Conservation (phyloP, 53 echinoderm and acorn worm genomes). For the Luidia sarsii region DNA sequence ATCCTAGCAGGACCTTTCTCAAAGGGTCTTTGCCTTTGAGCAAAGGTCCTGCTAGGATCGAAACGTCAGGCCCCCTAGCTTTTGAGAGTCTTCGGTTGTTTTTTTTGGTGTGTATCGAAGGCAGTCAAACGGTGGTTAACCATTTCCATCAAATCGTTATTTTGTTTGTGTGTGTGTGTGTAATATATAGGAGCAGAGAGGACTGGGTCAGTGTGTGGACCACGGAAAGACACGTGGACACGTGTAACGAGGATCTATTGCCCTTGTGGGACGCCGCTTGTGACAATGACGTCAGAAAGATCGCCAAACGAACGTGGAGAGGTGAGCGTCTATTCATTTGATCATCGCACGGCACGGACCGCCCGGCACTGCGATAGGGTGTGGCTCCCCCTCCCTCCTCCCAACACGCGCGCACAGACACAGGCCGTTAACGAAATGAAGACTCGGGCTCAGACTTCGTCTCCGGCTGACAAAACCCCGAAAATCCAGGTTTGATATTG, state of each 20-base stretch:
- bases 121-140: not conserved
- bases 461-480: too few relatives aligned
- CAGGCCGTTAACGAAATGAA: too few relatives aligned
- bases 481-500: too few relatives aligned
- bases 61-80: too few relatives aligned
- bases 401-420: too few relatives aligned
- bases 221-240: conserved; percentile 48
- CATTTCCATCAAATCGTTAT: not conserved
- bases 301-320: conserved; percentile 29
- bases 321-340: conserved; percentile 7
- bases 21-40: too few relatives aligned
- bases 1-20: too few relatives aligned
- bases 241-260: conserved; percentile 46
- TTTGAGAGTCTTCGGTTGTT: not conserved
- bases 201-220: conserved; percentile 50
- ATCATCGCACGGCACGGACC: too few relatives aligned
- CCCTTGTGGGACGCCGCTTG: conserved; percentile 46
- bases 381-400: too few relatives aligned
- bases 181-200: conserved; percentile 42
- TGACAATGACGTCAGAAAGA: conserved; percentile 52
- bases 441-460: too few relatives aligned
- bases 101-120: not conserved
- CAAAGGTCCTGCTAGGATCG: too few relatives aligned
- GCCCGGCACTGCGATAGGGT: too few relatives aligned
- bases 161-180: not conserved